These are phyloP conservation scores for Manis pentadactyla DNA, from an alignment of 2,797 vertebrate species.

Conservation along the genomic window DNA sequence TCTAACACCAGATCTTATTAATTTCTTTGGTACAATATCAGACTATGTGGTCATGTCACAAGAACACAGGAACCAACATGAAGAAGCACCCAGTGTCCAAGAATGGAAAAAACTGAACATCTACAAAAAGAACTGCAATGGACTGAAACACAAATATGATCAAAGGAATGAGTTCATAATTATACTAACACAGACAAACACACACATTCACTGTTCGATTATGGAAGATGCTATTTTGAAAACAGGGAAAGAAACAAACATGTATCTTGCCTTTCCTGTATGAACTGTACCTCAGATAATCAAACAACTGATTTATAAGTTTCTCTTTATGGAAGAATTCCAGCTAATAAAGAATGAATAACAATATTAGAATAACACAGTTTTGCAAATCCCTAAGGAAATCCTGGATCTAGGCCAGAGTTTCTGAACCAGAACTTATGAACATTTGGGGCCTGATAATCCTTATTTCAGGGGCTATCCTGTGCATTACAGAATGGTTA, in stretches of 20 bases:
- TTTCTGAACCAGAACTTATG: background rate
- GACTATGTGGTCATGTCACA: slow-evolving; percentile 8
- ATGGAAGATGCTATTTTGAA: slow-evolving; percentile 29
- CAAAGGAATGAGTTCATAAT: slow-evolving; percentile 1
- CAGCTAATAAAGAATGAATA: background rate
- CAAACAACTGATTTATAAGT: slow-evolving; percentile 27
- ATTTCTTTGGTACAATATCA: background rate
- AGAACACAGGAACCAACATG: background rate
- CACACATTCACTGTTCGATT: background rate
- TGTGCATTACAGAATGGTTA: background rate
- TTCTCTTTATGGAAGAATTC: slow-evolving; percentile 29
- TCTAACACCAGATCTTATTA: slow-evolving; percentile 20
- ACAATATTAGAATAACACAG: background rate
- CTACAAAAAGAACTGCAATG: slow-evolving; percentile 38
- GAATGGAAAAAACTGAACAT: background rate
- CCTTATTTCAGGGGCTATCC: background rate
- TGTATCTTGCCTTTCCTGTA: background rate
- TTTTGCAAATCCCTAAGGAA: slow-evolving; percentile 14
- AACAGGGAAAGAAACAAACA: slow-evolving; percentile 30
- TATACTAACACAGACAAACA: background rate
- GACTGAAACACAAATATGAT: background rate
- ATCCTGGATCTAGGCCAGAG: background rate
- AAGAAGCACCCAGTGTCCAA: background rate
- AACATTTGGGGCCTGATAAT: background rate
- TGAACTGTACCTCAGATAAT: slow-evolving; percentile 8